These are phyloP conservation scores for Emydocephalus ijimae DNA, from an alignment of 2,113 vertebrate genomes.

Conservation along the genomic window DNA sequence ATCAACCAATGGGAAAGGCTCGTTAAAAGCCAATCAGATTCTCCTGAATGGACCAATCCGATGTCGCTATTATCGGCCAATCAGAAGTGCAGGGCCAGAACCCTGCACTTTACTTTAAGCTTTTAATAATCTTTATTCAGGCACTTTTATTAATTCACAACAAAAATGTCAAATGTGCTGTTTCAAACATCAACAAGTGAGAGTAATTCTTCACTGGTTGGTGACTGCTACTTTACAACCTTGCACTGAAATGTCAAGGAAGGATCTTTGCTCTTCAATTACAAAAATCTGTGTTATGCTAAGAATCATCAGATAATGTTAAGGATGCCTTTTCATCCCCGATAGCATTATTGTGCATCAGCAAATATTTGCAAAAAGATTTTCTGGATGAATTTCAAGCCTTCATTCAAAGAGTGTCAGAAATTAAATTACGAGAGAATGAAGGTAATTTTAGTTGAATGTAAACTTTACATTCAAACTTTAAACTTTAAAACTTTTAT, in stretches of 20 bases:
- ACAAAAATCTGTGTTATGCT: slow-evolving; percentile 44
- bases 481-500: slow-evolving; percentile 53
- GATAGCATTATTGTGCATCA: slow-evolving; percentile 63
- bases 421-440: slow-evolving; percentile 63
- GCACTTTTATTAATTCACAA: too few relatives aligned
- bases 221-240: slow-evolving; percentile 38
- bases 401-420: slow-evolving; percentile 46
- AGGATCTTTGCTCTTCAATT: slow-evolving; percentile 35
- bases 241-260: slow-evolving; percentile 33
- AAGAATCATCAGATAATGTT: slow-evolving; percentile 32
- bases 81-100: too few relatives aligned
- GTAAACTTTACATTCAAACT: slow-evolving; percentile 56
- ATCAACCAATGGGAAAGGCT: too few relatives aligned
- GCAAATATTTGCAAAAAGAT: slow-evolving; percentile 73
- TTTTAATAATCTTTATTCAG: too few relatives aligned
- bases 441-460: slow-evolving; percentile 71
- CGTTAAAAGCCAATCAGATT: too few relatives aligned
- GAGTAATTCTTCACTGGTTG: slow-evolving; percentile 32
- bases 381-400: slow-evolving; percentile 70
- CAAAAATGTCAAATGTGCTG: slow-evolving; percentile 58
- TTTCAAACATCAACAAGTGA: slow-evolving; percentile 54
- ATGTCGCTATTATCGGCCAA: too few relatives aligned
- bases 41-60: too few relatives aligned
- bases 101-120: too few relatives aligned
- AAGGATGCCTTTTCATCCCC: slow-evolving; percentile 49